Evolutionary conservation across 2,797 vertebrate species (phyloP), one percentile per base, ranked within the genome.

Genomic region (Fratercula arctica): DNA sequence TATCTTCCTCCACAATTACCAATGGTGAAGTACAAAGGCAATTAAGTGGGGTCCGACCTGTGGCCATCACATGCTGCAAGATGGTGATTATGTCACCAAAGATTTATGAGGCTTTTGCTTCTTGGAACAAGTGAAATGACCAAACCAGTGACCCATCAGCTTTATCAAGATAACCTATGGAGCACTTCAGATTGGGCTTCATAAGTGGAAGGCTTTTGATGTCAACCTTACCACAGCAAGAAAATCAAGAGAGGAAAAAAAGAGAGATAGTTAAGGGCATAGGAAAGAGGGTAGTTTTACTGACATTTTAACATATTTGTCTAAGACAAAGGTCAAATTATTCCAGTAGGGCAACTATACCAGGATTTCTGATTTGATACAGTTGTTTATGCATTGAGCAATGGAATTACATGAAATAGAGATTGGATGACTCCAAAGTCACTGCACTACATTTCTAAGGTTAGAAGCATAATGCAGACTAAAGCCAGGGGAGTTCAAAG

Each of bases 61-160:
- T 60, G 61, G 64, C 45, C 67, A 59, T 81, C 43, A 53, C 63
- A n/a, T 26, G 26, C 50, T 88, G 24, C 57, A 60, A 81, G 64
- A 67, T 20, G 33, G 41, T 91, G 46, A 93, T 94, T 37, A 37
- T 84, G 77, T 67, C 86, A 70, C 51, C 16, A 57, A 82, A 93
- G 92, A 95, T 95, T 97, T 95, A 94, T 63, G 79, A 93, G 63
- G 18, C 31, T 95, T 95, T 96, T 3, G 2, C 48, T 85, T 95
- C 90, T 94, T 75, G 83, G 53, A 94, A 70, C 57, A 88, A 93
- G 79, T 85, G 66, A 88, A 73, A 70, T 93, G 91, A 95, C 75
- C 57, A 88, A 85, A 82, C n/a, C 41, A 90, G 75, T 93, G 94
- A 96, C 94, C 61, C 35, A 63, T 24, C 31, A 76, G 53, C 92